Percentiles rank a stretch among this genome's conserved stretches.
phyloP scores from a whole-genome alignment of 2,797 vertebrate species.

The Spatula versicolor region DNA sequence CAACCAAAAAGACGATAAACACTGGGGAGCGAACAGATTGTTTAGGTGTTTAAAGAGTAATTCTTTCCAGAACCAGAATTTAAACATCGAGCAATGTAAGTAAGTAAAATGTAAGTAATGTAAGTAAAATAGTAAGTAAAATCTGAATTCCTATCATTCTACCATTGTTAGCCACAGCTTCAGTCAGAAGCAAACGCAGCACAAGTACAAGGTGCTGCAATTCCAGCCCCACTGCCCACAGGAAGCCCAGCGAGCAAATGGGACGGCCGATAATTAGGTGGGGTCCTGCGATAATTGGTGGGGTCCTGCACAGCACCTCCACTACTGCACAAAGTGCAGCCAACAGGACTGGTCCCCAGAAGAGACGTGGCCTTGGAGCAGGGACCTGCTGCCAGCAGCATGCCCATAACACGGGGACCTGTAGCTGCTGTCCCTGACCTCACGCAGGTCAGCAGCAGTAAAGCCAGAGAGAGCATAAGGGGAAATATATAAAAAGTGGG shows the following conservation, averaged over 20 bases:
- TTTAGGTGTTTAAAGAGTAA: background rate
- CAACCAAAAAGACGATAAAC: background rate
- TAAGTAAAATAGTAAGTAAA: background rate
- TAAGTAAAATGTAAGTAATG: background rate
- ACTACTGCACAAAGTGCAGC: background rate
- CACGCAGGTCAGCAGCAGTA: rapidly evolving
- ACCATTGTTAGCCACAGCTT: background rate
- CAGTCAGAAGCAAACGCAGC: background rate
- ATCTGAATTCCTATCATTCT: background rate
- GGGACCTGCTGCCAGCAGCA: background rate
- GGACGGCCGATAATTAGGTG: background rate
- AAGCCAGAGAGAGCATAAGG: rapidly evolving
- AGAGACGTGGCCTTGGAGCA: background rate
- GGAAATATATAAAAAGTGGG: background rate
- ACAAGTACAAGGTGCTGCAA: background rate
- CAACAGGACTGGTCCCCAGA: background rate
- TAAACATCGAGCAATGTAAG: rapidly evolving
- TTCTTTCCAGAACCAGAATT: background rate
- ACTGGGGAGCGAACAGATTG: background rate
- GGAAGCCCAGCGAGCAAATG: background rate
- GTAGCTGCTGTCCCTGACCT: too few species aligned
- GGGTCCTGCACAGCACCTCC: too few species aligned
- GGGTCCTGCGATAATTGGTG: background rate
- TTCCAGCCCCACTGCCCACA: background rate
- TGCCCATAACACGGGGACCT: background rate